Percentiles rank a stretch among this genome's conserved stretches.
phyloP scores from a whole-genome alignment of 2,888 invertebrate genomes.

The Mylabris sibirica region DNA sequence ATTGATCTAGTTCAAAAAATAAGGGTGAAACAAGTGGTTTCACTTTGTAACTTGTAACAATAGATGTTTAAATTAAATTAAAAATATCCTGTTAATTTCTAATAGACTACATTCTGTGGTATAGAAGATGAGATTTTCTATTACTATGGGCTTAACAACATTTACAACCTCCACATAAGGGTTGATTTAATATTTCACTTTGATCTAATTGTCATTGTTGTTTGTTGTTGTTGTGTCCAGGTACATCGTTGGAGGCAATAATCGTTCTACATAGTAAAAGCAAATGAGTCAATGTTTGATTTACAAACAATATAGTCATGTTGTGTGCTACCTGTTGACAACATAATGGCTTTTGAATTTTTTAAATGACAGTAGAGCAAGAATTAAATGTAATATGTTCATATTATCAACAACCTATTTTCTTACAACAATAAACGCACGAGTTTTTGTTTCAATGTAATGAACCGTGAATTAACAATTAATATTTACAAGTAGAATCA shows the following conservation, averaged over 20 bases:
- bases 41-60: no score
- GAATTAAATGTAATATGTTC: conserved; percentile 5
- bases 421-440: not conserved
- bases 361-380: conserved; percentile 17
- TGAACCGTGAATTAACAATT: conserved; percentile 9
- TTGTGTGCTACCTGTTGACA: conserved; percentile 13
- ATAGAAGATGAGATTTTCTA: not conserved
- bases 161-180: not conserved
- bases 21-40: no score
- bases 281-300: conserved; percentile 42
- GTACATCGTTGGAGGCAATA: not conserved
- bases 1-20: no score
- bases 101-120: not conserved
- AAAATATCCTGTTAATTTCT: not conserved
- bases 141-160: not conserved
- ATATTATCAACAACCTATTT: conserved; percentile 24
- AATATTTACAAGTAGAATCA: conserved; percentile 7
- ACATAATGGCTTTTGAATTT: conserved; percentile 34
- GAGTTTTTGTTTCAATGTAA: conserved; percentile 7
- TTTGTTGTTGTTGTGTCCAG: not conserved
- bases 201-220: conserved; percentile 12
- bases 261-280: conserved; percentile 15
- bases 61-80: no score
- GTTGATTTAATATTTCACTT: conserved; percentile 10
- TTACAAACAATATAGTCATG: conserved; percentile 35